Evolutionary conservation across 2,888 invertebrate genomes (phyloP).

Genomic region (Leptopilina syphax): DNA sequence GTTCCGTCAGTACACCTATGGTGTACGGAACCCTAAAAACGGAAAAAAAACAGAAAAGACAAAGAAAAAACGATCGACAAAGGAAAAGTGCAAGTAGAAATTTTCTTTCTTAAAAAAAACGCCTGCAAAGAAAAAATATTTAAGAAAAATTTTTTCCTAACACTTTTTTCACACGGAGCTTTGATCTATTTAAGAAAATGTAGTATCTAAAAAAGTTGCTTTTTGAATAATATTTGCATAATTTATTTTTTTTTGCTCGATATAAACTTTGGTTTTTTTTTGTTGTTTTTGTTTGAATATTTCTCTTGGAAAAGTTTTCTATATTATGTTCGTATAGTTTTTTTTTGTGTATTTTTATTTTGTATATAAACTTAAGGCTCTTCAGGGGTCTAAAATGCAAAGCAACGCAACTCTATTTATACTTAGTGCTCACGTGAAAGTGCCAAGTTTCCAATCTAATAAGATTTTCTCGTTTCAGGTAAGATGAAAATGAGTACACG

Average conservation of each 20-base stretch:
- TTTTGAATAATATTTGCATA: conserved; percentile 3
- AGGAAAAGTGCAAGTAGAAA: too few relatives aligned
- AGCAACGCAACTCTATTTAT: conserved; percentile 15
- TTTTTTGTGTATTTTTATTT: not conserved
- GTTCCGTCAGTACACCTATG: too few relatives aligned
- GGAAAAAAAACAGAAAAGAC: not conserved
- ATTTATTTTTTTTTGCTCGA: not conserved
- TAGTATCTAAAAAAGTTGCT: not conserved
- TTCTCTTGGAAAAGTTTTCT: not conserved
- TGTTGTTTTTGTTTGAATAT: not conserved
- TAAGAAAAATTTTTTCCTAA: not conserved
- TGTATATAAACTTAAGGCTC: not conserved
- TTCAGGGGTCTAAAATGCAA: not conserved
- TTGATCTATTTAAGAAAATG: conserved; percentile 8
- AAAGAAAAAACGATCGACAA: not conserved
- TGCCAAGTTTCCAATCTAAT: conserved; percentile 12
- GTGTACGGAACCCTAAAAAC: too few relatives aligned
- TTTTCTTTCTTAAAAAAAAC: too few relatives aligned
- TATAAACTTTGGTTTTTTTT: not conserved
- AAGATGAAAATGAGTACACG: conserved; percentile 21
- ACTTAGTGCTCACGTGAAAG: not conserved
- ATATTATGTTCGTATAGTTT: not conserved
- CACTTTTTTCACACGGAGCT: not conserved
- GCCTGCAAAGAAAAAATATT: too few relatives aligned
- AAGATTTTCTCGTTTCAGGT: conserved; percentile 34